A percentile compares a stretch with the other conserved stretches of the same genome.
phyloP scores from a whole-genome alignment of 2,113 vertebrate species.

The Carollia perspicillata region DNA sequence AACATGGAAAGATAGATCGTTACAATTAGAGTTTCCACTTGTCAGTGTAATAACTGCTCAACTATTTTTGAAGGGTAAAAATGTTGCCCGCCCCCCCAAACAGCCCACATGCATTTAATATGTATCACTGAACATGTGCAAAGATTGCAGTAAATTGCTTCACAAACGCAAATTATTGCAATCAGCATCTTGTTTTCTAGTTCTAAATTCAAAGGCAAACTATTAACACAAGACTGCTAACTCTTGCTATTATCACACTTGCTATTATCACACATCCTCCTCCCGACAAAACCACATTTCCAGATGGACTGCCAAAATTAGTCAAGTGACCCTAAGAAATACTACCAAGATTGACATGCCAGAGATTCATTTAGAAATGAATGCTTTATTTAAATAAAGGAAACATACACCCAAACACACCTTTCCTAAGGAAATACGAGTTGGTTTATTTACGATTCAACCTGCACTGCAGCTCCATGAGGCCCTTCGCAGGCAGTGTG shows the following conservation, averaged over 20 bases:
- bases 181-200: conserved; percentile 86
- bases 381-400: conserved; percentile 59
- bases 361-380: conserved; percentile 61
- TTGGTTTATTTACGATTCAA: conserved; percentile 39
- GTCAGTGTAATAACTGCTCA: conserved; percentile 71
- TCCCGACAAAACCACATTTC: conserved; percentile 77
- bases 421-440: conserved; percentile 65
- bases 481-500: background rate
- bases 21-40: conserved; percentile 76
- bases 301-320: conserved; percentile 80
- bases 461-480: conserved; percentile 80
- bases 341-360: conserved; percentile 43
- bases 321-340: conserved; percentile 59
- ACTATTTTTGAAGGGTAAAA: conserved; percentile 80
- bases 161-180: conserved; percentile 84
- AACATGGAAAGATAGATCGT: conserved; percentile 65
- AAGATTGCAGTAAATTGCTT: conserved; percentile 83
- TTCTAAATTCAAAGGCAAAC: conserved; percentile 84
- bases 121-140: conserved; percentile 84
- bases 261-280: conserved; percentile 75
- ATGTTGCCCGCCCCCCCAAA: conserved; percentile 59
- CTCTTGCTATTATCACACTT: conserved; percentile 79
- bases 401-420: conserved; percentile 66
- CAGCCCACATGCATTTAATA: conserved; percentile 80
- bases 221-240: conserved; percentile 82